phyloP scores from a whole-genome alignment of 35 echinoderm and acorn worm species.

The Heliocidaris tuberculata region DNA sequence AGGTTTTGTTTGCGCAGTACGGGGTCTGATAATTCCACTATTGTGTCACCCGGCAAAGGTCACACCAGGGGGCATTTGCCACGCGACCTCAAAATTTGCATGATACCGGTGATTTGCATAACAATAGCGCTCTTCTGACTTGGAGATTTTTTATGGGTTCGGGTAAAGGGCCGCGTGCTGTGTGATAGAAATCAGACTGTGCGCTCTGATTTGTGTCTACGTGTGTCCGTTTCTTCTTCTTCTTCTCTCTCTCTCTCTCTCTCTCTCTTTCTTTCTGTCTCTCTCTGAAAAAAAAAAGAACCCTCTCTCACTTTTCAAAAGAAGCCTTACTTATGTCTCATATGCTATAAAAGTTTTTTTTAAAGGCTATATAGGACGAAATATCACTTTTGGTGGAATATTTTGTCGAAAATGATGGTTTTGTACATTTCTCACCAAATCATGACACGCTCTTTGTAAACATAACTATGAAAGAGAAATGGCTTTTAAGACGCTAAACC shows the following conservation, averaged over 20 bases:
- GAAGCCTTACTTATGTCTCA: too few relatives aligned
- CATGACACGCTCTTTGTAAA: too few relatives aligned
- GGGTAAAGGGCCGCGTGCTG: neutral
- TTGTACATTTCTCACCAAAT: too few relatives aligned
- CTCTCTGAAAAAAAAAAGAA: too few relatives aligned
- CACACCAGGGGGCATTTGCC: neutral
- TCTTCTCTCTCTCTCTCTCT: neutral
- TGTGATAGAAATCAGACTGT: neutral
- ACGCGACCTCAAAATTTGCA: constrained; percentile 43
- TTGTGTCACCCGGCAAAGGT: constrained; percentile 17
- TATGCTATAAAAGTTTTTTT: too few relatives aligned
- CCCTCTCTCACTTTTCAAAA: neutral
- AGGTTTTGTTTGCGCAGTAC: constrained; percentile 26
- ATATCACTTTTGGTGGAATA: too few relatives aligned
- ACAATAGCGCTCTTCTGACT: neutral
- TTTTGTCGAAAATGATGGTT: too few relatives aligned
- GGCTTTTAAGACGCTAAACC: too few relatives aligned
- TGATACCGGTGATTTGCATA: neutral
- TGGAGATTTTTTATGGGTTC: neutral
- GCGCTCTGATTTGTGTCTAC: neutral
- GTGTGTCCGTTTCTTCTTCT: neutral
- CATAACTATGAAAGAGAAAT: too few relatives aligned
- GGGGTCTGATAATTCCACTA: neutral
- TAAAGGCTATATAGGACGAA: too few relatives aligned
- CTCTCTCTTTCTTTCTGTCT: neutral